phyloP scores from a whole-genome alignment of 2,797 vertebrate genomes.

The Enteromius paludinosus region DNA sequence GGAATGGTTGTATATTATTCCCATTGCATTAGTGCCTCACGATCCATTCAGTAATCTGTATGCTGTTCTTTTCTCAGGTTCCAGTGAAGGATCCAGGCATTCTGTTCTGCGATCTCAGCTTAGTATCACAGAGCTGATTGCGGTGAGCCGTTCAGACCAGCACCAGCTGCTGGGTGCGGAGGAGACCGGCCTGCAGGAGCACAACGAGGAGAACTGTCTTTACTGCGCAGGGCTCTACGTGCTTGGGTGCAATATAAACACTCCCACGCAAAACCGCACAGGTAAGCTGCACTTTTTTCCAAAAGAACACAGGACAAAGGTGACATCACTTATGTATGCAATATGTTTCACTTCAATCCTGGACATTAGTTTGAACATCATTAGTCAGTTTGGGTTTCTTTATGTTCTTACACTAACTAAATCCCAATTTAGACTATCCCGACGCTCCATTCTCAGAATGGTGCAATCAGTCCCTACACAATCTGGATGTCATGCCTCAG shows the following conservation, averaged over 20 bases:
- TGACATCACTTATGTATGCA: background rate
- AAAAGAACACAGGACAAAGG: background rate
- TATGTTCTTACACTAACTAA: background rate
- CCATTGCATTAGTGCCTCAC: background rate
- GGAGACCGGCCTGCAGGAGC: slow-evolving; percentile 95
- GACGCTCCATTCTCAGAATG: slow-evolving; percentile 91
- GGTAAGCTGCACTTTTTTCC: slow-evolving; percentile 71
- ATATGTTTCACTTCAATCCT: background rate
- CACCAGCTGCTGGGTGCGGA: slow-evolving; percentile 87
- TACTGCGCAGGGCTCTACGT: slow-evolving; percentile 92
- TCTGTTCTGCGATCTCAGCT: slow-evolving; percentile 91
- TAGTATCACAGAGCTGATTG: slow-evolving; percentile 96
- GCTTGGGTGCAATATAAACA: slow-evolving; percentile 87
- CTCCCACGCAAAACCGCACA: slow-evolving; percentile 84
- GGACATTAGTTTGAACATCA: background rate
- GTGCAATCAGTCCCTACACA: slow-evolving; percentile 89
- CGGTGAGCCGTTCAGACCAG: slow-evolving; percentile 87
- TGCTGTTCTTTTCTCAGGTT: slow-evolving; percentile 60
- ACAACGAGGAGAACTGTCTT: slow-evolving; percentile 95
- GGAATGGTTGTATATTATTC: background rate
- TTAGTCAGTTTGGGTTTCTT: background rate
- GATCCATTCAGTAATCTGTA: background rate
- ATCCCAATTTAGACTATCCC: slow-evolving; percentile 81
- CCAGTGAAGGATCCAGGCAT: slow-evolving; percentile 82
- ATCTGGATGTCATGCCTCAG: slow-evolving; percentile 91